Percentiles rank a stretch among this genome's conserved stretches.
These are phyloP conservation scores for Hirtodrosophila histrioides DNA, from an alignment of 2,888 invertebrate genomes.

Conservation along the genomic window DNA sequence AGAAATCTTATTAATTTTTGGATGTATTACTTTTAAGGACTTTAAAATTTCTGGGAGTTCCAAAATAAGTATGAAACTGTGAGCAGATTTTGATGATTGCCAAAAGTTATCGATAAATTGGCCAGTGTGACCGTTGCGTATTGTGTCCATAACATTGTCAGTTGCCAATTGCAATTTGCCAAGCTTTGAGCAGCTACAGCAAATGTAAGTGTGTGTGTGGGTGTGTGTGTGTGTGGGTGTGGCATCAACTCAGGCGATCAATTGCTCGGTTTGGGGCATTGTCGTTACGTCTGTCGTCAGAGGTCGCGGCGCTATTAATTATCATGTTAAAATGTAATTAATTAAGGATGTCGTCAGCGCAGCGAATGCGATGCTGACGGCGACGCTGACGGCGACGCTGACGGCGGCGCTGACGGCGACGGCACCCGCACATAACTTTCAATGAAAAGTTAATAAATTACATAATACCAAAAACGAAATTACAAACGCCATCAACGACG, in stretches of 20 bases:
- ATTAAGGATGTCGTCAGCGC: slow-evolving; percentile 74
- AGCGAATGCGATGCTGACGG: slow-evolving; percentile 2
- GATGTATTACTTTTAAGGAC: not conserved
- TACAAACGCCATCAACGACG: slow-evolving; percentile 73
- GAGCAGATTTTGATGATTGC: not conserved
- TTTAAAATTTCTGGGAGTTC: not conserved
- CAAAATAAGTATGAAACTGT: not conserved
- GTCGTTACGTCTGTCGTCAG: slow-evolving; percentile 46
- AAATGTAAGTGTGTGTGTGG: not conserved
- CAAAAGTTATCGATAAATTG: slow-evolving; percentile 21
- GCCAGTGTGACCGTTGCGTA: slow-evolving; percentile 1
- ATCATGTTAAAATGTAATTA: slow-evolving; percentile 79
- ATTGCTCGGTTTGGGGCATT: slow-evolving; percentile 40
- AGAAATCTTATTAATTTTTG: too few species aligned
- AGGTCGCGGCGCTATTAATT: slow-evolving; percentile 69
- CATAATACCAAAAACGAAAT: slow-evolving; percentile 75
- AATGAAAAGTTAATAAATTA: slow-evolving; percentile 79
- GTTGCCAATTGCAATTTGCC: slow-evolving; percentile 16
- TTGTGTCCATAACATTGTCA: not conserved
- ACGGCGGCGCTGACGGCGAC: slow-evolving; percentile 33
- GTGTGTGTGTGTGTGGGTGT: not conserved
- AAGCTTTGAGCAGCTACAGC: slow-evolving; percentile 10
- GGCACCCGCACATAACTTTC: slow-evolving; percentile 73
- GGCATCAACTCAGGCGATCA: slow-evolving; percentile 49
- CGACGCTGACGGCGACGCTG: not conserved